Evolutionary conservation across 2,113 vertebrate genomes (phyloP), one percentile per base, ranked within the genome.

Genomic region (Bos indicus): DNA sequence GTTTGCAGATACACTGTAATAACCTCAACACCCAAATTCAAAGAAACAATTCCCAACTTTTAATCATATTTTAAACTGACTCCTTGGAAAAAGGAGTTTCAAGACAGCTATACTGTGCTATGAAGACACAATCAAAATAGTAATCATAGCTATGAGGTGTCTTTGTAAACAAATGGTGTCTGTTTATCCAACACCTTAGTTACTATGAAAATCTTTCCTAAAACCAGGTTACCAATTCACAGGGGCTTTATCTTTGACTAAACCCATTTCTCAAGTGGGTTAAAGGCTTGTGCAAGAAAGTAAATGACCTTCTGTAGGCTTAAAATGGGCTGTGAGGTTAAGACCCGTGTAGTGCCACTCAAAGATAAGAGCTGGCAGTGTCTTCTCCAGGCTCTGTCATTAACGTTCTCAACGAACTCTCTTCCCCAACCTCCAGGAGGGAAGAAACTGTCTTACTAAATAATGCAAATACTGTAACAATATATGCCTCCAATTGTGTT

Each of bases 121-220:
- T 30, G 26, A 94, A 86, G 86, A 82, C 92, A 56, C 4, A n/a
- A 54, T 81, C 30, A 19, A 40, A 54, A 23, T 15, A 54, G 7
- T 88, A 71, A 64, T 88, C 91, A 51, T 30, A 85, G 81, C 81
- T 30, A 3, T 4, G 48, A 46, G 59, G 33, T 43, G 26, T 59
- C 85, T 96, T 56, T 26, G 86, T 89, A 96, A 94, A 89, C 80
- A 89, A 82, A 89, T 48, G 48, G 64, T 30, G 14, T 95, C 86
- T 97, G 95, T 98, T 98, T 96, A 97, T 43, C n/a, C 78, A 93
- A 57, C 82, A 91, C 77, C 59, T 91, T 89, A 91, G 95, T 97
- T 84, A 96, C 96, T 92, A 36, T 33, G 64, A 62, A 87, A 97
- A 92, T 46, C 88, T 94, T 95, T 64, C 86, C 89, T 71, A 96